These are phyloP conservation scores for Nomada goodeniana DNA, from an alignment of 2,888 invertebrate genomes.

Conservation along the genomic window DNA sequence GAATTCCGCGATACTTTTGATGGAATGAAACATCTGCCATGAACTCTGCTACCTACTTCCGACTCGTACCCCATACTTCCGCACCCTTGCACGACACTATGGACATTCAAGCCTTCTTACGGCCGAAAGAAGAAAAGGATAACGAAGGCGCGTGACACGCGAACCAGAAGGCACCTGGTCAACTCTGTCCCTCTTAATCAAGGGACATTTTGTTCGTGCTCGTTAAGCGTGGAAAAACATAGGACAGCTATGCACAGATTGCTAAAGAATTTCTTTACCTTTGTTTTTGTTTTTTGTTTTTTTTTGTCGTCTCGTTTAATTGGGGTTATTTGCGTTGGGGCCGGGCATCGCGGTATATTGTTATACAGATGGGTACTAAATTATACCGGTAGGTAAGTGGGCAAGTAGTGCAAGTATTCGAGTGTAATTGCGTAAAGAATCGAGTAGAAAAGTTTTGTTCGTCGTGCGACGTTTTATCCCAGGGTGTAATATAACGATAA, in stretches of 20 bases:
- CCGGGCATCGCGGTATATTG: neutral
- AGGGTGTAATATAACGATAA: no score
- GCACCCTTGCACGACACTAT: constrained; percentile 9
- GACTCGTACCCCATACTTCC: constrained; percentile 44
- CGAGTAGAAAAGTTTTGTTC: no score
- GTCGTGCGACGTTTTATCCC: no score
- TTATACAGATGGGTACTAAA: neutral
- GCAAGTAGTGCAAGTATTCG: no score
- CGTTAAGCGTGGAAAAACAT: neutral
- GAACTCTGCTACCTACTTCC: constrained; percentile 66
- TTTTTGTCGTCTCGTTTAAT: no score
- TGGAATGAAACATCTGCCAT: constrained; percentile 69
- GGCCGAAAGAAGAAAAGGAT: constrained; percentile 33
- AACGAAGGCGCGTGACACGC: constrained; percentile 58
- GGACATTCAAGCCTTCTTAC: constrained; percentile 56
- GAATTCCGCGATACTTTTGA: constrained; percentile 42
- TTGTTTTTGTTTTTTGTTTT: neutral
- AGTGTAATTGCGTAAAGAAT: no score
- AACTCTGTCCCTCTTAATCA: constrained; percentile 14
- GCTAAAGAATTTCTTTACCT: neutral
- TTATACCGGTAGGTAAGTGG: no score
- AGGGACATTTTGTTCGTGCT: neutral
- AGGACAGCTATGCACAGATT: neutral
- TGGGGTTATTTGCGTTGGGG: no score
- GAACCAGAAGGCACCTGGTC: constrained; percentile 53